These are phyloP conservation scores for Piprites chloris DNA, from an alignment of 2,113 vertebrate species.

Conservation along the genomic window DNA sequence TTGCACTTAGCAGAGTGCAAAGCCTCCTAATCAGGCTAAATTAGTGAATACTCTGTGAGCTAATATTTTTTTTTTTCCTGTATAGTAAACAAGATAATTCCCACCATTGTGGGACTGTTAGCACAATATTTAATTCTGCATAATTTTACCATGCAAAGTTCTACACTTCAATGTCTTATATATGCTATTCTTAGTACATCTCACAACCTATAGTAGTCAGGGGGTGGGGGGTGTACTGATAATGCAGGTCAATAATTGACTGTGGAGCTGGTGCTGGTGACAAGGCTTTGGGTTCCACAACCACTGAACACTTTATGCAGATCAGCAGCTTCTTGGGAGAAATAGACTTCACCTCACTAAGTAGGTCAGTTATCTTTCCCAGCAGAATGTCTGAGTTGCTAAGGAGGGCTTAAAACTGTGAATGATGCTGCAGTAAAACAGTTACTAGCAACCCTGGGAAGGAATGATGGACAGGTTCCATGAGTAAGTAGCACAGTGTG, in stretches of 20 bases:
- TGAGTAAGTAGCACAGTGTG: neutral
- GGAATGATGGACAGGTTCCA: neutral
- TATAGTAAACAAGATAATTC: slow-evolving; percentile 1
- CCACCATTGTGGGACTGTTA: neutral
- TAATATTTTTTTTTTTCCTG: neutral
- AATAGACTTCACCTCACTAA: neutral
- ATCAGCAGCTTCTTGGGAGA: neutral
- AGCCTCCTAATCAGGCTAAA: slow-evolving; percentile 13
- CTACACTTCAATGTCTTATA: neutral
- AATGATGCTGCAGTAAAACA: neutral
- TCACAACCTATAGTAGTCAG: neutral
- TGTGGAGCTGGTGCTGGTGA: neutral
- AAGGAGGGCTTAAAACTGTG: neutral
- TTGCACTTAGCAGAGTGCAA: neutral
- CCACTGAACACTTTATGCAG: neutral
- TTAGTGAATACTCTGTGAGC: neutral
- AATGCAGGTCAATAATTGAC: neutral
- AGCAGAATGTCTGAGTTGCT: neutral
- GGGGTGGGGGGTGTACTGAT: neutral
- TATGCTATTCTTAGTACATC: neutral
- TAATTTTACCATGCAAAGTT: neutral
- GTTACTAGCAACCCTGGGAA: neutral
- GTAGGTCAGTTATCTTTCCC: neutral
- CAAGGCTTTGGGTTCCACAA: neutral
- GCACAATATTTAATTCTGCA: neutral